These are phyloP conservation scores for Cossypha niveicapilla DNA, from an alignment of 2,797 vertebrate genomes.

Conservation along the genomic window DNA sequence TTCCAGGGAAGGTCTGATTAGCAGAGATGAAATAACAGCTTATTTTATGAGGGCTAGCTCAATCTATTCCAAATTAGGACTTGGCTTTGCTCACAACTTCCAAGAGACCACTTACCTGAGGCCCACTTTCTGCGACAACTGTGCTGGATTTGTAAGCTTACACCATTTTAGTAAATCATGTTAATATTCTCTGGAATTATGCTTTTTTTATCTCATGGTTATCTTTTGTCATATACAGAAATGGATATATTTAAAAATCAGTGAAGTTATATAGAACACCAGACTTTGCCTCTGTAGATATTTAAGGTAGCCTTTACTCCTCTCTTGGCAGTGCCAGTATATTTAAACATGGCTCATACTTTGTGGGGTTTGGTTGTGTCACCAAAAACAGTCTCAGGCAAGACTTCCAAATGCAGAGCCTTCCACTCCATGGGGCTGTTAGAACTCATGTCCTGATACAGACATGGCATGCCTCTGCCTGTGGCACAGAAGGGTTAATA, in stretches of 20 bases:
- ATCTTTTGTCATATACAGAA: not conserved
- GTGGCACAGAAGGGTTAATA: not conserved
- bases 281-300: not conserved
- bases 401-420: not conserved
- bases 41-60: constrained; percentile 96
- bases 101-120: constrained; percentile 95
- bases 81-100: constrained; percentile 94
- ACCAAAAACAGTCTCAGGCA: not conserved
- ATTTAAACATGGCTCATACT: not conserved
- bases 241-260: not conserved
- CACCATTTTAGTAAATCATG: not conserved
- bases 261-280: not conserved
- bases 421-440: not conserved
- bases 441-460: not conserved
- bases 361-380: not conserved
- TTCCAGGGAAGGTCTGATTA: constrained; percentile 89
- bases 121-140: constrained; percentile 97
- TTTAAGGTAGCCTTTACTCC: not conserved
- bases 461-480: not conserved
- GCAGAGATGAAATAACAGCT: constrained; percentile 91
- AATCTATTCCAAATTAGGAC: constrained; percentile 92
- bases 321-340: not conserved
- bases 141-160: constrained; percentile 92
- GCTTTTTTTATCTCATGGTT: not conserved
- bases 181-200: not conserved